Conservation (phyloP, 2,113 vertebrate species). For the Atlantisia rogersi region DNA sequence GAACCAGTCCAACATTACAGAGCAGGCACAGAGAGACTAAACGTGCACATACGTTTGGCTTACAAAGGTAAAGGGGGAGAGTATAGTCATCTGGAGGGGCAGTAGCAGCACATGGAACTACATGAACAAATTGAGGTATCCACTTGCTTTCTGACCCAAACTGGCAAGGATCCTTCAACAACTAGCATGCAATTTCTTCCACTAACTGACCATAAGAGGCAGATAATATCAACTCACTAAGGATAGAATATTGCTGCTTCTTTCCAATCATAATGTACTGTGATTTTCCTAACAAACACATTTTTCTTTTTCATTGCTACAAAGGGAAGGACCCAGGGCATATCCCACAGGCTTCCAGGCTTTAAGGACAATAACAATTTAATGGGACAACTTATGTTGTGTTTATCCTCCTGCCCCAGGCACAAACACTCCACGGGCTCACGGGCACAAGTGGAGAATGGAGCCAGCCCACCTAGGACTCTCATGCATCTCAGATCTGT, state of each 20-base stretch:
- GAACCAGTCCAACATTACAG: too few relatives aligned
- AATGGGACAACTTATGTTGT: neutral
- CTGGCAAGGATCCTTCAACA: neutral
- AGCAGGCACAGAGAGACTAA: neutral
- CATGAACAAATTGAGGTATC: neutral
- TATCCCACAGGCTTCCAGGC: neutral
- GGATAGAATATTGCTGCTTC: neutral
- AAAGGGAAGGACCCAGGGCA: neutral
- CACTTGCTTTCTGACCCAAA: neutral
- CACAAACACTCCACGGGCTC: neutral
- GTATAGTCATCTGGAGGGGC: neutral
- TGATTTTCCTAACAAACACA: neutral
- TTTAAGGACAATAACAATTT: conserved; percentile 23
- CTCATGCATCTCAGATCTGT: neutral
- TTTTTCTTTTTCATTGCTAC: neutral
- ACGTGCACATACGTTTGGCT: neutral
- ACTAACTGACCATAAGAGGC: neutral
- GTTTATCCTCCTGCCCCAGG: neutral
- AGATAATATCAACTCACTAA: neutral
- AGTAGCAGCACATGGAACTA: neutral
- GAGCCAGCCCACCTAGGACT: neutral
- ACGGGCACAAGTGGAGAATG: accelerated
- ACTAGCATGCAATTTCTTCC: neutral
- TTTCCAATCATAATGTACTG: neutral
- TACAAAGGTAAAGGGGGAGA: neutral